Conservation (phyloP, 2,888 invertebrate genomes). For the Dolomedes plantarius region DNA sequence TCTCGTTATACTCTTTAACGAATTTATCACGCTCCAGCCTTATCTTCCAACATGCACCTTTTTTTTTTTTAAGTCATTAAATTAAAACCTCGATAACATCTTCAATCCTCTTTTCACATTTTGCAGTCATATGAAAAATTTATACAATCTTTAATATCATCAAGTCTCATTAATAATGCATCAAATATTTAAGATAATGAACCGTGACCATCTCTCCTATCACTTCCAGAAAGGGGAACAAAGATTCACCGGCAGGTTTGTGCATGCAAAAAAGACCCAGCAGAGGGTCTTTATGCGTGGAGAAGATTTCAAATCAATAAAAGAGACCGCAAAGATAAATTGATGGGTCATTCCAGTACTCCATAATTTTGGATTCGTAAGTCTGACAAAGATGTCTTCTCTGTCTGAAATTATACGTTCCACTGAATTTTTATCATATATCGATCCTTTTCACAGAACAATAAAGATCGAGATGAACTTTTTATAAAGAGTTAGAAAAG, state of each 20-base stretch:
- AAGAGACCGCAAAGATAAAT: not conserved
- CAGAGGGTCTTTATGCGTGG: no score
- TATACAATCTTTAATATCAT: no score
- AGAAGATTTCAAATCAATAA: not conserved
- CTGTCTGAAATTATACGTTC: not conserved
- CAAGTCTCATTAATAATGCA: not conserved
- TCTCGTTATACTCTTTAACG: no score
- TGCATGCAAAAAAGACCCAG: not conserved
- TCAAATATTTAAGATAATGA: constrained; percentile 2
- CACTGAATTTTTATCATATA: not conserved
- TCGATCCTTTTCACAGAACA: not conserved
- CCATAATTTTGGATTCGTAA: not conserved
- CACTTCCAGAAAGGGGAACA: not conserved
- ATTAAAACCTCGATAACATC: no score
- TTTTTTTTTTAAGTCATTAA: no score
- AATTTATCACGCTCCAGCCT: no score
- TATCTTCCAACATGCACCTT: no score
- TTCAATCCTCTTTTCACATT: no score
- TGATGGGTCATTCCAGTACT: not conserved
- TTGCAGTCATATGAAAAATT: no score
- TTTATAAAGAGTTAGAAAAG: no score
- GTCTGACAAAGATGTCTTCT: not conserved
- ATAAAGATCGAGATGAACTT: no score
- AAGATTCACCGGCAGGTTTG: not conserved
- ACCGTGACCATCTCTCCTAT: not conserved